phyloP scores from a whole-genome alignment of 2,113 vertebrate species.

The Leucoraja erinaceus region DNA sequence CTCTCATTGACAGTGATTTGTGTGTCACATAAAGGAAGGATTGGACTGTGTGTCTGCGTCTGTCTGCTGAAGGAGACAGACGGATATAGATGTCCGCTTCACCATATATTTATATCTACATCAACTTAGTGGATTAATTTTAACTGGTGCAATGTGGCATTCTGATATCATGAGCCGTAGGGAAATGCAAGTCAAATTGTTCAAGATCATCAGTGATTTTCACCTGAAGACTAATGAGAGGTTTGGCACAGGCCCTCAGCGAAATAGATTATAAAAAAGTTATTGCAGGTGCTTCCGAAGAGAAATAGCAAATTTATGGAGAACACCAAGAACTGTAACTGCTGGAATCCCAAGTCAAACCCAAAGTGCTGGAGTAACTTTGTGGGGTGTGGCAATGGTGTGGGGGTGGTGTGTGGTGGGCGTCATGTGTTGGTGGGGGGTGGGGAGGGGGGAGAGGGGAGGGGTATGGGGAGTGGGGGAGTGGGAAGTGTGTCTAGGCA shows the following conservation, averaged over 20 bases:
- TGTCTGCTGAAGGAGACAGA: neutral
- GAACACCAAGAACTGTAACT: too few species aligned
- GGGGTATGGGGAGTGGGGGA: too few species aligned
- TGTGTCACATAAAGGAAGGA: too few species aligned
- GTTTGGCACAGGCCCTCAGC: neutral
- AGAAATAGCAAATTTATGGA: neutral
- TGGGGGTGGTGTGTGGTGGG: too few species aligned
- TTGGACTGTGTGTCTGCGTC: neutral
- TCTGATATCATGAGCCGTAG: neutral
- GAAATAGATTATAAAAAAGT: neutral
- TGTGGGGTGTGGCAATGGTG: too few species aligned
- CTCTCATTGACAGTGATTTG: neutral
- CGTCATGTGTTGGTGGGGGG: too few species aligned
- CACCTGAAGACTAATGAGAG: neutral
- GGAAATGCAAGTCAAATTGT: neutral
- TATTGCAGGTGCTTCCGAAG: neutral
- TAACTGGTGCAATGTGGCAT: neutral
- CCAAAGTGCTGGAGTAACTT: too few species aligned
- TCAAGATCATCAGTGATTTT: neutral
- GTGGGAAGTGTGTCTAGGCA: too few species aligned
- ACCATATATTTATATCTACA: neutral
- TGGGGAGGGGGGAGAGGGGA: too few species aligned
- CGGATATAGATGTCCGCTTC: too few species aligned
- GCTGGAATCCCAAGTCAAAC: too few species aligned
- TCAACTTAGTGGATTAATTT: neutral